Percentiles rank a stretch among this genome's conserved stretches.
Evolutionary conservation across 2,797 vertebrate species (phyloP).

Genomic region (Hirundo rustica): DNA sequence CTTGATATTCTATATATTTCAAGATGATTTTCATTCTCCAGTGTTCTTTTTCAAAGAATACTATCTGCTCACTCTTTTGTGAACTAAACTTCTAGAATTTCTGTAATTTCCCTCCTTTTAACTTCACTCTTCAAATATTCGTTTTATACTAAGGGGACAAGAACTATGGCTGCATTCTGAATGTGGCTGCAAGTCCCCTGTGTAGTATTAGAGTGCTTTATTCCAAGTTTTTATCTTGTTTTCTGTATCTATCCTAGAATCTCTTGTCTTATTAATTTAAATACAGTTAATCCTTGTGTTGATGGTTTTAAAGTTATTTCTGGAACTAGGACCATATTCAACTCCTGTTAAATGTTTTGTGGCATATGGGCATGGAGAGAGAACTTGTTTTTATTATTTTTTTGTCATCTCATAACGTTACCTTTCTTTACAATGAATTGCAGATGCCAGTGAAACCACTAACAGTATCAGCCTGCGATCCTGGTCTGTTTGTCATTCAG

Average conservation of each 20-base stretch:
- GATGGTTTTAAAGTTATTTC: constrained; percentile 2
- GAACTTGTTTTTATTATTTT: background rate
- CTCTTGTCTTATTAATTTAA: background rate
- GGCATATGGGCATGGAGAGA: background rate
- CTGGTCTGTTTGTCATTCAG: constrained; percentile 63
- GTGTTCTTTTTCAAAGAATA: background rate
- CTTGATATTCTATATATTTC: background rate
- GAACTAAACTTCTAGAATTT: background rate
- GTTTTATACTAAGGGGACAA: background rate
- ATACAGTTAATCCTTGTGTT: constrained; percentile 12
- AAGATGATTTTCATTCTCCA: background rate
- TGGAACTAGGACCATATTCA: background rate
- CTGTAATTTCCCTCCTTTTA: background rate
- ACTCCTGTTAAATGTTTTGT: background rate
- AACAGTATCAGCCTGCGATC: constrained; percentile 42
- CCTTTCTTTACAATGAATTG: constrained; percentile 40
- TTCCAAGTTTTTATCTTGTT: constrained; percentile 13
- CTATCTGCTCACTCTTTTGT: background rate
- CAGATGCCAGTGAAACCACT: constrained; percentile 38
- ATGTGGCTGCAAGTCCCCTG: background rate
- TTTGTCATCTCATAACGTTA: constrained; percentile 16
- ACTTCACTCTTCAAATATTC: background rate
- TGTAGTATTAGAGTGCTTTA: background rate
- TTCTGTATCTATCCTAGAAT: background rate
- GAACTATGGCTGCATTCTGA: background rate